These are phyloP conservation scores for Aurelia sp. DNA, from an alignment of 30 jellyfish, hydroid and myxozoan species.

Conservation along the genomic window DNA sequence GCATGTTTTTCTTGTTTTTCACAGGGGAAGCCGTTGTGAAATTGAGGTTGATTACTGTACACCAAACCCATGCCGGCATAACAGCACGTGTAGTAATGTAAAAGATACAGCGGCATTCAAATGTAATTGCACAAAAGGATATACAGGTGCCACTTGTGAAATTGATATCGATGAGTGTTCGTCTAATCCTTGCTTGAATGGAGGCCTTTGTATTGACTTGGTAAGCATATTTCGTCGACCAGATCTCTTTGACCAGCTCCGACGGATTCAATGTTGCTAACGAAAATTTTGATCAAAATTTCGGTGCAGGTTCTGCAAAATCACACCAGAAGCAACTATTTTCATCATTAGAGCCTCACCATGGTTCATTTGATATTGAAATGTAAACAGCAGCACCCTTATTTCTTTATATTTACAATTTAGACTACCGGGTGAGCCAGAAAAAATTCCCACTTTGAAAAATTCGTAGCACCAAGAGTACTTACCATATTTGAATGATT, in stretches of 20 bases:
- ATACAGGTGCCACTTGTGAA: conserved; percentile 83
- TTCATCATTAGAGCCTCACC: too few species aligned
- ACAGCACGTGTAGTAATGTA: conserved; percentile 78
- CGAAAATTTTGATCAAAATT: too few species aligned
- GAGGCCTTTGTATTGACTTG: conserved; percentile 82
- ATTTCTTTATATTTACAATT: too few species aligned
- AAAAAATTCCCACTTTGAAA: too few species aligned
- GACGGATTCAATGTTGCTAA: too few species aligned
- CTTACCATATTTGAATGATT: too few species aligned
- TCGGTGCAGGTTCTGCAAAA: too few species aligned
- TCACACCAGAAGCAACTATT: too few species aligned
- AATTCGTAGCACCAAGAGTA: too few species aligned
- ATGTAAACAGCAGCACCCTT: too few species aligned
- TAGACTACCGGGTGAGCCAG: too few species aligned
- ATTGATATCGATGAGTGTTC: conserved; percentile 85
- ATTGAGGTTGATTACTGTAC: conserved; percentile 84
- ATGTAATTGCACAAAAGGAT: conserved; percentile 87
- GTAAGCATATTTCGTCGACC: conserved; percentile 40
- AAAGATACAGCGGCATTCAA: conserved; percentile 42
- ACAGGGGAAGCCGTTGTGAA: conserved; percentile 89
- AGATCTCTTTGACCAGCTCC: background rate
- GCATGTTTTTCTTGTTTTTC: background rate
- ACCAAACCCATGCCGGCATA: conserved; percentile 94
- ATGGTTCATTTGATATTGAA: too few species aligned
- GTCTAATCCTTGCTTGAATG: conserved; percentile 85